Base-by-base conservation (phyloP, 2,888 invertebrate species). In the Sphinx pinastri region DNA sequence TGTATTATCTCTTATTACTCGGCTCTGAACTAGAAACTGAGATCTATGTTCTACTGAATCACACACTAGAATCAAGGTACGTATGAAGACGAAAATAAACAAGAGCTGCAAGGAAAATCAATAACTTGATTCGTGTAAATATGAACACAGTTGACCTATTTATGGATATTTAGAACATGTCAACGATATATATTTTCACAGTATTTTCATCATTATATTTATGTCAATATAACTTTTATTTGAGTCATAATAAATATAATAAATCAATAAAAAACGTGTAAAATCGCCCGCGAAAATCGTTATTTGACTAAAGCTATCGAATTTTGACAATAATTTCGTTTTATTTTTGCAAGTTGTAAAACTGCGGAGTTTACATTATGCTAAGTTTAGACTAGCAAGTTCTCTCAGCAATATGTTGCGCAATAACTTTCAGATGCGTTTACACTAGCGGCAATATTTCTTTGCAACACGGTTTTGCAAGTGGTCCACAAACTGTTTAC, bases 101-200 rank as follows among this genome's bases (percentile, higher is more conserved):
- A 60, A 19, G 19, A 63, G 6, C 11, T 19, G 57, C 67, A 13
- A 25, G 52, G 60, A 69, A 66, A 69, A 67, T 71, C 70, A 68
- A 69, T 72, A 66, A 45, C 58, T 70, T 67, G 49, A 25, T 63
- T 25, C 19, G 19, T 13, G 13, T 49, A 63, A 63, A 47, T 47
- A 49, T 13, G 49, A 63, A 19, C 19, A 19, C 49, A 13, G 16
- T 6, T 47, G 16, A 16, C 47, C 47, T 47, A 12, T 16, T 13
- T 16, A 16, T 12, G 19, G 45, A 12, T 47, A 47, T 47, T 60
- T 63, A 19, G 47, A 12, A 63, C 60, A 13, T 11, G 6, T 63
- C 19, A 12, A 16, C 45, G 13, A 16, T n/a, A 4, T 47, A n/a
- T 16, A 11, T 19, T 16, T 1, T 4, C 6, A n/a, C n/a, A n/a